phyloP scores from a whole-genome alignment of 2,113 vertebrate species.

The Phoenicopterus ruber region DNA sequence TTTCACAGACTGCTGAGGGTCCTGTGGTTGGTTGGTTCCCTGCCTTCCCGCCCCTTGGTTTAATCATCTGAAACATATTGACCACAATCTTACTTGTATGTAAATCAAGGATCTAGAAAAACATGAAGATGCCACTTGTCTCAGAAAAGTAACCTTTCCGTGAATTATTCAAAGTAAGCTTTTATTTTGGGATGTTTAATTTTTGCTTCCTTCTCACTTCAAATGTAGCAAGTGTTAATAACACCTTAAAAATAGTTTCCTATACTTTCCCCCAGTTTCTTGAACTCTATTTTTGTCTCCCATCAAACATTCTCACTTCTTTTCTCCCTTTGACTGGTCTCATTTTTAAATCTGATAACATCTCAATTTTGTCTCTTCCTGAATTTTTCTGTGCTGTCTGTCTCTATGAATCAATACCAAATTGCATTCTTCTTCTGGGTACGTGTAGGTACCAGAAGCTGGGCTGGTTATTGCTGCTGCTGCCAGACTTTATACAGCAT shows the following conservation, averaged over 20 bases:
- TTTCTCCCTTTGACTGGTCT: background rate
- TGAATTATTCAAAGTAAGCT: background rate
- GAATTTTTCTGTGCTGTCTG: background rate
- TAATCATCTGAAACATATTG: background rate
- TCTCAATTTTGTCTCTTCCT: background rate
- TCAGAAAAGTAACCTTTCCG: background rate
- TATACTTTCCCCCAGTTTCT: background rate
- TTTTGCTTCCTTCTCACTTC: constrained; percentile 6
- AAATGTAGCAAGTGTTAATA: background rate
- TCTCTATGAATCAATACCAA: background rate
- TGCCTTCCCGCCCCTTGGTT: background rate
- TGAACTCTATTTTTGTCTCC: background rate
- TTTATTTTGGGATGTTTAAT: constrained; percentile 9
- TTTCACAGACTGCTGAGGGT: background rate
- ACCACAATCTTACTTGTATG: background rate
- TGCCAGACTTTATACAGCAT: background rate
- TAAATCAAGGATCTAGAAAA: background rate
- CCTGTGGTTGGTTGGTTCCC: background rate
- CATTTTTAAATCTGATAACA: background rate
- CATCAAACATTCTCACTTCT: background rate
- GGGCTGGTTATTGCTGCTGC: background rate
- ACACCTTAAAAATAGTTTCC: constrained; percentile 27
- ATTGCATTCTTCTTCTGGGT: background rate
- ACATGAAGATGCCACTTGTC: background rate
- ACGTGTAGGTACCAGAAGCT: background rate